These are phyloP conservation scores for Plemyria rubiginata DNA, from an alignment of 2,888 invertebrate species.

Conservation along the genomic window DNA sequence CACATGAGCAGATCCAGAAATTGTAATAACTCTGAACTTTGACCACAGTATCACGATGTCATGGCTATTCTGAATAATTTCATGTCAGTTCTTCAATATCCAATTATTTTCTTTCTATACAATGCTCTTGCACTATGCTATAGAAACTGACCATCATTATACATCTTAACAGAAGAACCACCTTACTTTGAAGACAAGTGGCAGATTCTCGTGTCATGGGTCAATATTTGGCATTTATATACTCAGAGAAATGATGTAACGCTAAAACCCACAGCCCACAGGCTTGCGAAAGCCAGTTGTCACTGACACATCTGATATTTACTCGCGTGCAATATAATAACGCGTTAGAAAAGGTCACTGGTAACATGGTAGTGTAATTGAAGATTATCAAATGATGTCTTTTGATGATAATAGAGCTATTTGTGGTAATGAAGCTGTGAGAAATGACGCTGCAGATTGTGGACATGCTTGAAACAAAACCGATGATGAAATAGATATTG, in stretches of 20 bases:
- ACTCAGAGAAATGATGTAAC: slow-evolving; percentile 63
- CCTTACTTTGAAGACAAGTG: slow-evolving; percentile 57
- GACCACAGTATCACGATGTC: slow-evolving; percentile 1
- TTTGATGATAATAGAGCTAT: slow-evolving; percentile 50
- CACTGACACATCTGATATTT: slow-evolving; percentile 64
- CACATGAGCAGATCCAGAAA: neutral
- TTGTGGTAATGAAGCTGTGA: slow-evolving; percentile 39
- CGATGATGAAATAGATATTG: slow-evolving; percentile 16
- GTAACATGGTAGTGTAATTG: slow-evolving; percentile 57
- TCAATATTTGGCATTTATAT: slow-evolving; percentile 80
- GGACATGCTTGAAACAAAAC: slow-evolving; percentile 17
- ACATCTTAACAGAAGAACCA: slow-evolving; percentile 11
- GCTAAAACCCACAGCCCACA: slow-evolving; percentile 44
- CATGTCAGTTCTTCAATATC: slow-evolving; percentile 20
- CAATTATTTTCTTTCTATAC: slow-evolving; percentile 30
- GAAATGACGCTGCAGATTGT: slow-evolving; percentile 25
- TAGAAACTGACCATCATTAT: slow-evolving; percentile 27
- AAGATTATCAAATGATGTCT: slow-evolving; percentile 58
- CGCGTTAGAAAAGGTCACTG: slow-evolving; percentile 63
- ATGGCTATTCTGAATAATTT: slow-evolving; percentile 15
- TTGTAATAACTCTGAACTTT: slow-evolving; percentile 28
- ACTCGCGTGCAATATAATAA: slow-evolving; percentile 65
- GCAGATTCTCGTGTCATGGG: slow-evolving; percentile 66
- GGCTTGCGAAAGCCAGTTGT: slow-evolving; percentile 68
- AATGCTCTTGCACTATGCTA: slow-evolving; percentile 5